Conservation (phyloP, 2,888 invertebrate genomes). For the Melikaiella ostensackeni region DNA sequence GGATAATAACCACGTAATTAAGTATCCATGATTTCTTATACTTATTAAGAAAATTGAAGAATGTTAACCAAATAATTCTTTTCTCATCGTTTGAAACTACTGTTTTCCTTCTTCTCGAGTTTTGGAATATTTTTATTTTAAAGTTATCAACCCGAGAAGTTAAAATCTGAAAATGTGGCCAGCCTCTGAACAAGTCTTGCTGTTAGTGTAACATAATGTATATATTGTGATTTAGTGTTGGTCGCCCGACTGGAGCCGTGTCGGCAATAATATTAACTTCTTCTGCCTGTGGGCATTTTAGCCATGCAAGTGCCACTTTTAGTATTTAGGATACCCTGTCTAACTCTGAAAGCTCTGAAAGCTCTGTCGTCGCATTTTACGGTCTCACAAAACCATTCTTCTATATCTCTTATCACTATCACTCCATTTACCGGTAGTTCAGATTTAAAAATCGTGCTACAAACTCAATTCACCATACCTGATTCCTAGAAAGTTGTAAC, state of each 20-base stretch:
- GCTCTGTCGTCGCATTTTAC: conserved; percentile 23
- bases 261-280: conserved; percentile 70
- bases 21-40: not conserved
- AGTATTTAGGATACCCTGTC: not conserved
- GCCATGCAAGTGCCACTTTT: conserved; percentile 28
- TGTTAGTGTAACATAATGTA: conserved; percentile 1
- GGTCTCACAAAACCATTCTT: not conserved
- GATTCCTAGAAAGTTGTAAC: not conserved
- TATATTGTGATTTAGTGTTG: conserved; percentile 42
- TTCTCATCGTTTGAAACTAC: too few relatives aligned
- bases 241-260: conserved; percentile 66
- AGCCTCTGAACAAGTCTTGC: not conserved
- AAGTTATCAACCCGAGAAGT: too few relatives aligned
- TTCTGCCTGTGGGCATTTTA: conserved; percentile 30
- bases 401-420: not conserved
- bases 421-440: not conserved
- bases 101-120: too few relatives aligned
- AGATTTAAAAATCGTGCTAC: not conserved
- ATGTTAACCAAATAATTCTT: too few relatives aligned
- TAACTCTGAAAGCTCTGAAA: conserved; percentile 16
- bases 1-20: not conserved
- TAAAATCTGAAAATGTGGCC: too few relatives aligned
- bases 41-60: not conserved
- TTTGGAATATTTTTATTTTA: too few relatives aligned
- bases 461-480: not conserved